A percentile compares a stretch with the other conserved stretches of the same genome.
These are phyloP conservation scores for Phrynocephalus guinanensis DNA, from an alignment of 2,797 vertebrate species.

Conservation along the genomic window DNA sequence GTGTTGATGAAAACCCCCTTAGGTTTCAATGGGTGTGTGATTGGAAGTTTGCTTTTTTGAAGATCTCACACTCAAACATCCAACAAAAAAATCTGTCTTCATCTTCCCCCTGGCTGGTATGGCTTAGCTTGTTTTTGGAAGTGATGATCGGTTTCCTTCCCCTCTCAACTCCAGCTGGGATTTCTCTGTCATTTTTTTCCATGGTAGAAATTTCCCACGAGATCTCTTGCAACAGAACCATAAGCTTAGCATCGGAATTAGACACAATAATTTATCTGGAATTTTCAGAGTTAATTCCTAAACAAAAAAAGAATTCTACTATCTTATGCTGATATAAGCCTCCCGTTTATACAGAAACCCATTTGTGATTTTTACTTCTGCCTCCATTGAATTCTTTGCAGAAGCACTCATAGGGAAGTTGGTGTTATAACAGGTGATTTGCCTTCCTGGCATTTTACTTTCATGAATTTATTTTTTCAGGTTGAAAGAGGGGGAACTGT, in stretches of 20 bases:
- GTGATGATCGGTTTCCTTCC: neutral
- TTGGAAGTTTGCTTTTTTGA: neutral
- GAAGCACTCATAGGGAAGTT: neutral
- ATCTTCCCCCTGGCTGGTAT: neutral
- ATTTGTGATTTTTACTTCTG: neutral
- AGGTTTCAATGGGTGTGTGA: neutral
- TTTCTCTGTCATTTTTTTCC: neutral
- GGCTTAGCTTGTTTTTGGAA: neutral
- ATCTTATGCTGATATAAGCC: neutral
- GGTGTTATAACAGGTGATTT: neutral
- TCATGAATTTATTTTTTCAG: constrained; percentile 7
- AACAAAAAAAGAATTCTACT: neutral
- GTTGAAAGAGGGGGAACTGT: neutral
- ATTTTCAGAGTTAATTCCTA: neutral
- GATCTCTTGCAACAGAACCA: neutral
- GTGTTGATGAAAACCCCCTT: too few species aligned
- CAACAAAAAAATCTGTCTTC: neutral
- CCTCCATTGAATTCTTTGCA: neutral
- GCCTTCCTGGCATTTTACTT: neutral
- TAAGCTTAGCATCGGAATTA: neutral
- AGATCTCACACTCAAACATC: neutral
- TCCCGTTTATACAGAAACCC: neutral
- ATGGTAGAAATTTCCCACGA: neutral
- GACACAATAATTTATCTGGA: neutral
- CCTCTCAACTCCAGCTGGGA: neutral